Percentiles rank a stretch among this genome's conserved stretches.
phyloP scores from a whole-genome alignment of 2,113 vertebrate genomes.

The Tauraco erythrolophus region DNA sequence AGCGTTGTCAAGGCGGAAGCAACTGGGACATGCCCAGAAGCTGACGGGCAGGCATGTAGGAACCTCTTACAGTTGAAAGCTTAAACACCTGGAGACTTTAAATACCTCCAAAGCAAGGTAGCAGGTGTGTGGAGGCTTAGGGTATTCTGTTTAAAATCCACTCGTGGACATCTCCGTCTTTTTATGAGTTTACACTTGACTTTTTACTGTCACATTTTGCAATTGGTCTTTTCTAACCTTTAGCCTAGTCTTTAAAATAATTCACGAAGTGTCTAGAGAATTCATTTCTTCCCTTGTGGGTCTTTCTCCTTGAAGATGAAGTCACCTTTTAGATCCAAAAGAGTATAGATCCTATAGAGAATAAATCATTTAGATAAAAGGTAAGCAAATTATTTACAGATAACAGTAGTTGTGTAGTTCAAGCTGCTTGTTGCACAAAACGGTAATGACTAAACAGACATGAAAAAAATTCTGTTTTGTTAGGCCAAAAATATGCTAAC shows the following conservation, averaged over 20 bases:
- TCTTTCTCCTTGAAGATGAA: neutral
- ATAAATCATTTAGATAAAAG: neutral
- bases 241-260: neutral
- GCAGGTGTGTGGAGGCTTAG: neutral
- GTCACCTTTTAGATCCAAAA: neutral
- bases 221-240: neutral
- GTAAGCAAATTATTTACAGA: neutral
- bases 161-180: neutral
- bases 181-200: neutral
- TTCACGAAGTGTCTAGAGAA: neutral
- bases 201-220: neutral
- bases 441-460: neutral
- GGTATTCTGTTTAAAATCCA: neutral
- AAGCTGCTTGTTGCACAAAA: neutral
- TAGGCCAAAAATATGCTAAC: neutral
- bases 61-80: neutral
- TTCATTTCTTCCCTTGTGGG: neutral
- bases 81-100: neutral
- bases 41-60: neutral
- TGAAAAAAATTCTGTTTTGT: neutral
- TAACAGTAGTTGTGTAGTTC: neutral
- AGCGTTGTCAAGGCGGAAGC: rapidly evolving
- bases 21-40: rapidly evolving
- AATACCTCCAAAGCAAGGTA: neutral
- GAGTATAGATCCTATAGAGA: neutral